Base-by-base conservation (phyloP, 2,797 vertebrate genomes). In the Alcedo atthis region DNA sequence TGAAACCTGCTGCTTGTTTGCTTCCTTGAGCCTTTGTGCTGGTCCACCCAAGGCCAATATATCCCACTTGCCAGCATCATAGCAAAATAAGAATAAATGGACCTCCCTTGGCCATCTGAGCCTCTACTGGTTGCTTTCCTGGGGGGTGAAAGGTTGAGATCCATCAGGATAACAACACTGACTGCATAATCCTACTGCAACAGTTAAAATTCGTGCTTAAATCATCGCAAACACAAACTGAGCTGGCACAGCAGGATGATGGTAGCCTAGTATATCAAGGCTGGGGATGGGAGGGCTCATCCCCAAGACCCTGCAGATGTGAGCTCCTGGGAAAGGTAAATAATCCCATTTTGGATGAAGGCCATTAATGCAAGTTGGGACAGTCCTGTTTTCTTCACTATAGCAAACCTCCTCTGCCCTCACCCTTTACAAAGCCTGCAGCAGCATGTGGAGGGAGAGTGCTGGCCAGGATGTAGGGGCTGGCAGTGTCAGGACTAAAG, bases 171-270 rank as follows among this genome's bases (percentile, higher is more conserved):
- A 81, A 83, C 87, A 85, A 58, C 12, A 32, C 84, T 95, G 87
- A 63, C 68, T 71, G 76, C 76, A 67, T 92, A 92, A 93, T 90
- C 81, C 85, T 86, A 51, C 63, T 63, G 92, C 78, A 67, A 74
- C 40, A n/a, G 54, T 32, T 63, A 59, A 59, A 25, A 43, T 32
- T 71, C 64, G 46, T 11, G 24, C 57, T 92, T 55, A 51, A 40
- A 28, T 43, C 8, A 92, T 37, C 30, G 53, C 33, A 68, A 70
- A 75, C 45, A 75, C 49, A 10, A 91, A 78, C 33, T 11, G 37
- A 73, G 67, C 48, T 6, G 5, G 55, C 76, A 33, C 85, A 87
- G 48, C 1, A 5, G 71, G 59, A 81, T 54, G 55, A 30, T 55
- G 40, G 20, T 55, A 10, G 15, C 54, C 35, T 62, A 75, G 0